Evolutionary conservation across 2,113 vertebrate species (phyloP).

Genomic region (Megaceryle torquata): DNA sequence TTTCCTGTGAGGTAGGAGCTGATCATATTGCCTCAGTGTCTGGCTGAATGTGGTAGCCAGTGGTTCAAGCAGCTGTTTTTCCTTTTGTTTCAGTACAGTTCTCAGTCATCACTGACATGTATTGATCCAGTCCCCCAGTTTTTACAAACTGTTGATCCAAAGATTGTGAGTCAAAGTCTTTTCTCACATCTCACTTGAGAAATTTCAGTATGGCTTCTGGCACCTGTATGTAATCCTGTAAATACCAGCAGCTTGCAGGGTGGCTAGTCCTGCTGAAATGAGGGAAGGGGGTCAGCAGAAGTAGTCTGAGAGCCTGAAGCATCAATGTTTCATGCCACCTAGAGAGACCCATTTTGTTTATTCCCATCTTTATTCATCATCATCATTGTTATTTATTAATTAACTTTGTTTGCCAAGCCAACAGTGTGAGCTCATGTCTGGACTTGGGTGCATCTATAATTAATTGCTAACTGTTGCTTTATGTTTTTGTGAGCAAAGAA

Average conservation of each 20-base stretch:
- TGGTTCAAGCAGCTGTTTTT: neutral
- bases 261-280: neutral
- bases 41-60: neutral
- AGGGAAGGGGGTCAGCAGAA: neutral
- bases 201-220: neutral
- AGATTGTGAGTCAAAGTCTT: neutral
- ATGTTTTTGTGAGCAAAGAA: neutral
- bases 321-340: neutral
- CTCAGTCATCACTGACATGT: fast-evolving
- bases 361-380: conserved; percentile 45
- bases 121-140: neutral
- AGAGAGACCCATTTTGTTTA: conserved; percentile 11
- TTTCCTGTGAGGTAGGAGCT: neutral
- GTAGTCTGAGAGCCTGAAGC: neutral
- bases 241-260: neutral
- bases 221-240: neutral
- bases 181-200: neutral
- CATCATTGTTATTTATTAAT: conserved; percentile 56
- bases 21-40: neutral
- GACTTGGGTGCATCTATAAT: neutral
- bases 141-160: neutral
- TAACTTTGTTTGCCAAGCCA: conserved; percentile 17
- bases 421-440: conserved; percentile 48
- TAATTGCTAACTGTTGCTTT: conserved; percentile 36
- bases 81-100: neutral